Percentiles rank a stretch among this genome's conserved stretches.
Conservation (phyloP, 1,140 invertebrate species). For the Gryon sp. region DNA sequence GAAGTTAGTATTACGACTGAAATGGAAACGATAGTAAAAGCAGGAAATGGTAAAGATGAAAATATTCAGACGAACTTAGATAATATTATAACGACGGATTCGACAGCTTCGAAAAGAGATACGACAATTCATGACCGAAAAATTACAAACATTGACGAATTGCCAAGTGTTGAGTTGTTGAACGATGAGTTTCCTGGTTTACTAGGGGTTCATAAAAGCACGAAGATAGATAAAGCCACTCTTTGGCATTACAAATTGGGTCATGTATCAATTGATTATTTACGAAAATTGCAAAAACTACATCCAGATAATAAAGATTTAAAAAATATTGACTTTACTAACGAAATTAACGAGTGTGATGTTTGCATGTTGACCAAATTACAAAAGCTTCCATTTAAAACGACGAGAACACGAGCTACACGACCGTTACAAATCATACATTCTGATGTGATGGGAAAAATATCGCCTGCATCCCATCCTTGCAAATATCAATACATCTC, state of each 20-base stretch:
- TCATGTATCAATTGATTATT: neutral
- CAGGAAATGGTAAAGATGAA: too few relatives aligned
- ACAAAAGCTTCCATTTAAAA: neutral
- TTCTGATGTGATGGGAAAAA: too few relatives aligned
- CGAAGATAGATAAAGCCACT: neutral
- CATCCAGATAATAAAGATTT: neutral
- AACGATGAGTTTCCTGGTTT: too few relatives aligned
- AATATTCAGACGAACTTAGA: too few relatives aligned
- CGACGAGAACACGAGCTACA: neutral
- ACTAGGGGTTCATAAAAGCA: neutral
- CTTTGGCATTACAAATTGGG: neutral
- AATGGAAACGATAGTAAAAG: too few relatives aligned
- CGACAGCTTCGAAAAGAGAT: too few relatives aligned
- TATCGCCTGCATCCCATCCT: neutral
- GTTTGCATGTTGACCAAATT: neutral
- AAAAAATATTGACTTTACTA: neutral
- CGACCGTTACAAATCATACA: too few relatives aligned
- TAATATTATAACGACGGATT: too few relatives aligned
- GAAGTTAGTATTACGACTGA: too few relatives aligned
- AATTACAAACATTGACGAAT: too few relatives aligned
- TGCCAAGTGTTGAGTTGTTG: neutral
- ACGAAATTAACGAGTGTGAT: neutral
- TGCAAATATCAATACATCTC: neutral
- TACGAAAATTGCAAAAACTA: neutral
- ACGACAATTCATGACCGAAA: too few relatives aligned